Percentiles rank a stretch among this genome's conserved stretches.
These are phyloP conservation scores for Lypha dubia DNA, from an alignment of 2,888 invertebrate genomes.

Conservation along the genomic window DNA sequence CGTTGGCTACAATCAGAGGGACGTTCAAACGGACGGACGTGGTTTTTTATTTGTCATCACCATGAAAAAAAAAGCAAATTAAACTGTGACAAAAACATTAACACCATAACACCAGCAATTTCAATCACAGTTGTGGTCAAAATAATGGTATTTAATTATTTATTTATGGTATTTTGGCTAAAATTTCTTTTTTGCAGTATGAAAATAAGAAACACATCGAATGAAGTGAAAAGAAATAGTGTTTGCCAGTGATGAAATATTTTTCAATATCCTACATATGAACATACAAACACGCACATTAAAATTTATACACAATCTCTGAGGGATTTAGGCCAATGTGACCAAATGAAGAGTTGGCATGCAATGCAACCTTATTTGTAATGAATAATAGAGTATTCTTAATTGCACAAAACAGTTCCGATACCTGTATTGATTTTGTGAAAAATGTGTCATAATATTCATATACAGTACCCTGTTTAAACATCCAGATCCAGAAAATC, in stretches of 20 bases:
- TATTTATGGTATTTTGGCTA: background rate
- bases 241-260: background rate
- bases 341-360: too few species aligned
- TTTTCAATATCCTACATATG: background rate
- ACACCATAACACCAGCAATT: conserved; percentile 21
- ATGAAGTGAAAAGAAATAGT: background rate
- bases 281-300: too few species aligned
- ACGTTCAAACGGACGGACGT: conserved; percentile 7
- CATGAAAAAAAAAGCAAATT: conserved; percentile 28
- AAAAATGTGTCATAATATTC: too few species aligned
- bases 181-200: background rate
- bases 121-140: conserved; percentile 30
- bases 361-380: too few species aligned
- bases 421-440: too few species aligned
- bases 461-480: too few species aligned
- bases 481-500: too few species aligned
- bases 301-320: too few species aligned
- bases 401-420: too few species aligned
- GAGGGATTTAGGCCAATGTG: too few species aligned
- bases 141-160: background rate
- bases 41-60: conserved; percentile 42
- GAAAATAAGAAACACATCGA: background rate
- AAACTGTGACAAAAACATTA: conserved; percentile 43
- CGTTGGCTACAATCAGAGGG: background rate
- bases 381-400: too few species aligned